Percentiles rank a stretch among this genome's conserved stretches.
Conservation (phyloP, 2,113 vertebrate species). For the Cranoglanis bouderius region DNA sequence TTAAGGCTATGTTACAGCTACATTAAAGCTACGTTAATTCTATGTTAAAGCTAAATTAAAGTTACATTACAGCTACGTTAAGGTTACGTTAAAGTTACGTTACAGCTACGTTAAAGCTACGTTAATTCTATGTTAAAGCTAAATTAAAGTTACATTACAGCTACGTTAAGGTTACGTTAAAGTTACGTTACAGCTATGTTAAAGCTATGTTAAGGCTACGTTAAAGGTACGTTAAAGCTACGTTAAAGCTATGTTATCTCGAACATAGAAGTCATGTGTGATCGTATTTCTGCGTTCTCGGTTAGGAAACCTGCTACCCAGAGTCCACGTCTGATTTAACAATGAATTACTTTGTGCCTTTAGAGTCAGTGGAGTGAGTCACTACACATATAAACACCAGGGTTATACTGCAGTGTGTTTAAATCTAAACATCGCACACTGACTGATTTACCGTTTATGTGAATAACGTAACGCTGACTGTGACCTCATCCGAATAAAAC, state of each 20-base stretch:
- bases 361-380: not conserved
- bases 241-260: not conserved
- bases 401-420: not conserved
- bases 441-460: not conserved
- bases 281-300: not conserved
- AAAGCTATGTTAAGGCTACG: too few species aligned
- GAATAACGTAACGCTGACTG: not conserved
- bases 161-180: too few species aligned
- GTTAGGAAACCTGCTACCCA: not conserved
- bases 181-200: too few species aligned
- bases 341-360: not conserved
- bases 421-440: not conserved
- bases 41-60: too few species aligned
- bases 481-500: not conserved
- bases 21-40: not conserved
- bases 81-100: too few species aligned
- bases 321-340: not conserved
- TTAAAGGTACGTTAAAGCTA: not conserved
- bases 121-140: too few species aligned
- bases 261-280: not conserved
- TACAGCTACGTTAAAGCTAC: too few species aligned
- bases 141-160: too few species aligned
- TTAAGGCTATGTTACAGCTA: not conserved
- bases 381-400: too few species aligned
- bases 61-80: not conserved